Conservation (phyloP, 2,113 vertebrate genomes). For the Xenopus tropicalis region UCB_Xtro_10.0 CM004446.2:127824001-127824500, state of each 20-base stretch:
- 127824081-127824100: no score
- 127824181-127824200: background rate
- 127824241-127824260: no score
- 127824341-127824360: background rate
- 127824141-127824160: no score
- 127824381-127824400: background rate
- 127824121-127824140: no score
- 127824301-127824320: background rate
- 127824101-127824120: no score
- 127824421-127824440: conserved; percentile 62
- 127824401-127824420: conserved; percentile 26
- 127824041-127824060: no score
- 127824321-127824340: background rate
- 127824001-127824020: no score
- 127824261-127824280: no score
- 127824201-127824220: background rate
- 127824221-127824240: background rate
- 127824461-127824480: conserved; percentile 57
- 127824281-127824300: background rate
- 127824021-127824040: no score
- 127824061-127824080: no score
- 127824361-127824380: conserved; percentile 24
- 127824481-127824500: conserved; percentile 71
- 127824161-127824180: background rate
- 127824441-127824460: conserved; percentile 69